Base-by-base conservation (phyloP, 2,797 vertebrate species). In the Sebastes oblongus region DNA sequence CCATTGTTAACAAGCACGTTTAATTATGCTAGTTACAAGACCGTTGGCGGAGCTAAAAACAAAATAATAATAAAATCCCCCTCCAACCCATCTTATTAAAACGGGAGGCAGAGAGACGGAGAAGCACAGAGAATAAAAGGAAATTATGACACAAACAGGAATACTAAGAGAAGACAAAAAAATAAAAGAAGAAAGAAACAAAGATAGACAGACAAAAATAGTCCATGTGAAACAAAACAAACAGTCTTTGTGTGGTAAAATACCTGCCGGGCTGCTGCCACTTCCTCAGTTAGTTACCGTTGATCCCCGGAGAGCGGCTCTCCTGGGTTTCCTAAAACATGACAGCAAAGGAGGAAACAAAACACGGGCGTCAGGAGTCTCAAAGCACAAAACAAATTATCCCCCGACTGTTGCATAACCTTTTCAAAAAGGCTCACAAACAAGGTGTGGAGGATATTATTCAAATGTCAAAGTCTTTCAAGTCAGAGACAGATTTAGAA, bases 11-110 rank as follows among this genome's bases (percentile, higher is more conserved):
- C 96, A 96, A 92, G 96, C 95, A 52, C 70, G 59, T 97, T 97
- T 98, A 98, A 98, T 98, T 97, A 98, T 94, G 95, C 95, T 95
- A 95, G 95, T 97, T 96, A 96, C 87, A 94, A 96, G 96, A 92
- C 95, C 94, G 96, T 95, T 95, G 96, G 96, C 95, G 88, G 95
- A 93, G 95, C 96, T 95, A 79, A 90, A 92, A 92, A 92, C 85
- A 86, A 93, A 93, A 88, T 85, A 82, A 84, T 78, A 70, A 82
- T 84, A 82, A 82, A 86, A 83, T 92, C 92, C 93, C 32, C 66
- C 79, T 78, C 73, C 84, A 72, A 30, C 81, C 69, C 76, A 2
- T 88, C 87, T 79, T 84, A 72, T 89, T 87, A 86, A 87, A 80
- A 72, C 3, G 8, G 42, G 42, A 80, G 54, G 52, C 62, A 61